These are phyloP conservation scores for Dallia pectoralis DNA, from an alignment of 2,797 vertebrate species.

Conservation along the genomic window DNA sequence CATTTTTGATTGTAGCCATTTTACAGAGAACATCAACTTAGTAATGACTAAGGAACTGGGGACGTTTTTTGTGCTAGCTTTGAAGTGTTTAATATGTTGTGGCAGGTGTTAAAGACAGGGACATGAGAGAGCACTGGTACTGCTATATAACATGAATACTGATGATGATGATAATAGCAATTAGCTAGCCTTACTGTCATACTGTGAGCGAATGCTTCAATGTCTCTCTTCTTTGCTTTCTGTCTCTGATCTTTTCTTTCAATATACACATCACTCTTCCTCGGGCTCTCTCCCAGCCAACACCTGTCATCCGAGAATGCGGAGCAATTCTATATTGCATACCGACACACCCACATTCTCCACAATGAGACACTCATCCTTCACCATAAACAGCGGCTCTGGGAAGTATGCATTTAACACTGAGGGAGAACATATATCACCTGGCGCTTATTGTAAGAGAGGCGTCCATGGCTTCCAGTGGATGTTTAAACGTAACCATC, in stretches of 20 bases:
- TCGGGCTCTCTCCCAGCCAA: neutral
- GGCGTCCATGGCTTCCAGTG: slow-evolving; percentile 3
- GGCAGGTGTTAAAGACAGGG: slow-evolving; percentile 28
- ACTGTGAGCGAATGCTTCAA: slow-evolving; percentile 56
- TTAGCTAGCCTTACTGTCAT: slow-evolving; percentile 57
- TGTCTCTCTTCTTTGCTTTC: neutral
- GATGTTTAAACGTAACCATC: neutral
- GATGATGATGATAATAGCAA: slow-evolving; percentile 45
- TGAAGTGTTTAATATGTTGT: slow-evolving; percentile 44
- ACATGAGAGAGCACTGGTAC: slow-evolving; percentile 27
- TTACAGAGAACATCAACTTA: slow-evolving; percentile 43
- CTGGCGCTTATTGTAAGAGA: slow-evolving; percentile 31
- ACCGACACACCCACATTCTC: neutral
- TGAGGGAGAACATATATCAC: slow-evolving; percentile 38
- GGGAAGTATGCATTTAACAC: slow-evolving; percentile 49
- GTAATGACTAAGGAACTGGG: slow-evolving; percentile 40
- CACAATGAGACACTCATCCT: neutral
- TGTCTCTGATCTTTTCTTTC: neutral
- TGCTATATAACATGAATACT: slow-evolving; percentile 18
- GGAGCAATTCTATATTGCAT: neutral
- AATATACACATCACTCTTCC: neutral
- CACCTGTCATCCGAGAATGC: neutral
- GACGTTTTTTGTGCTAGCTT: slow-evolving; percentile 42
- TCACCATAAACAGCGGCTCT: slow-evolving; percentile 41
- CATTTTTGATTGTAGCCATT: slow-evolving; percentile 65